Evolutionary conservation across 64 coral and sea anemone genomes (phyloP), one percentile per base, ranked within the genome.

Genomic region (Porites lutea): DNA sequence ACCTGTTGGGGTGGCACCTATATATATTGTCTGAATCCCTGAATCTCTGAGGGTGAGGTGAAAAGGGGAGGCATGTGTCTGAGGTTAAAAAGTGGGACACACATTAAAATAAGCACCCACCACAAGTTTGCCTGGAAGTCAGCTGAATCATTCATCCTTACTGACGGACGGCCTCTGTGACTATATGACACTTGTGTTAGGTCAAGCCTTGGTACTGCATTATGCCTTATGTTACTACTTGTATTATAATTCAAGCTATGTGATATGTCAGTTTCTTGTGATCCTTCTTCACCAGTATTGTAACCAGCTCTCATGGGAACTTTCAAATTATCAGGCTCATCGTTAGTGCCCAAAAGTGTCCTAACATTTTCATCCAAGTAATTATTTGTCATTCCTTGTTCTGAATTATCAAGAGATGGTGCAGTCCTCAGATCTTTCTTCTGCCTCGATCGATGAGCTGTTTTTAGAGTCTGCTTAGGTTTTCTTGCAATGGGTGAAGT

Each of bases 151-250:
- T 27, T 27, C 19, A 50, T 14, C 47, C 81, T 84, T 21, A 67
- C 68, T 66, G 81, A 84, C 19, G 81, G 81, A 65, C 61, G 81
- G 23, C 59, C 63, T 53, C 81, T 84, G 63, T 84, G 63, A 52
- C 81, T 84, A n/a, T 84, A 84, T 3, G 18, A 65, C 18, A 84
- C 81, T 67, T 69, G 11, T 21, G 45, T 51, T 13, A 84, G 62
- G 59, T 84, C 81, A 84, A 84, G 81, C 4, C 0, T 16, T 68
- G 81, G 81, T 0, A 84, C 63, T 1, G 19, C 10, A 49, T 68
- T 9, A 16, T 45, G 6, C 52, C 81, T 84, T 13, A 51, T 11
- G 22, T 15, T n/a, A 3, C 60, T 68, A 21, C 11, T 18, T 13
- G 44, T 68, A 22, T 50, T 55, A 55, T 55, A 8, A 11, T 10